These are phyloP conservation scores for Boloria euphrosyne DNA, from an alignment of 2,888 invertebrate genomes.

Conservation along the genomic window DNA sequence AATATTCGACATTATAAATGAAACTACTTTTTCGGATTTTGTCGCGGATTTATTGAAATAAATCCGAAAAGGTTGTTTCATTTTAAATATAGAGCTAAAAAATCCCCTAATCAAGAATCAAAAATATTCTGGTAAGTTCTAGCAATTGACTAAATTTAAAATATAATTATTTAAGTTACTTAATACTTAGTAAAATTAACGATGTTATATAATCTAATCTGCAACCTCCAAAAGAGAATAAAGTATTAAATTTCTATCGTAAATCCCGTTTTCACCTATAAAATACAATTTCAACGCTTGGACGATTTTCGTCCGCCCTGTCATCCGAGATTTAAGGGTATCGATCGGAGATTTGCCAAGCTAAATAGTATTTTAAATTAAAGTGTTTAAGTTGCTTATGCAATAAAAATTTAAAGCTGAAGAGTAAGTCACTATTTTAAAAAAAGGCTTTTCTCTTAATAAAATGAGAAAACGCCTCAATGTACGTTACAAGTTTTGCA, in stretches of 20 bases:
- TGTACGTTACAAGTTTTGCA: too few relatives aligned
- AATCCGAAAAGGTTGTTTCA: too few relatives aligned
- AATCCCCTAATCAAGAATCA: too few relatives aligned
- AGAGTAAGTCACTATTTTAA: constrained; percentile 7
- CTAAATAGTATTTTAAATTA: not conserved
- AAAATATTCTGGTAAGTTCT: too few relatives aligned
- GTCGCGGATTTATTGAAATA: too few relatives aligned
- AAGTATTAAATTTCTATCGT: constrained; percentile 1
- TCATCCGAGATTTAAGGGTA: constrained; percentile 26
- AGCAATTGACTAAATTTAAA: too few relatives aligned
- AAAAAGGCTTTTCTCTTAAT: not conserved
- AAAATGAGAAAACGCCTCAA: not conserved
- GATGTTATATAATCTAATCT: constrained; percentile 1
- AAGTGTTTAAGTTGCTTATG: not conserved
- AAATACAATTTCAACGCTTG: constrained; percentile 22
- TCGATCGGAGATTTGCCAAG: constrained; percentile 14
- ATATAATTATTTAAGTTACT: too few relatives aligned
- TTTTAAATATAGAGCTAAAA: too few relatives aligned
- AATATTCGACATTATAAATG: too few relatives aligned
- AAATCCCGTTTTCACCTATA: constrained; percentile 15
- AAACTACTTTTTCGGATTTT: too few relatives aligned
- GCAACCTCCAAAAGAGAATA: not conserved
- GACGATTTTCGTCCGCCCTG: constrained; percentile 21
- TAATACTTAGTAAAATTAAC: not conserved
- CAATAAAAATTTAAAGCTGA: constrained; percentile 8